Base-by-base conservation (phyloP, 2,797 vertebrate genomes). In the Hydrophis major region DNA sequence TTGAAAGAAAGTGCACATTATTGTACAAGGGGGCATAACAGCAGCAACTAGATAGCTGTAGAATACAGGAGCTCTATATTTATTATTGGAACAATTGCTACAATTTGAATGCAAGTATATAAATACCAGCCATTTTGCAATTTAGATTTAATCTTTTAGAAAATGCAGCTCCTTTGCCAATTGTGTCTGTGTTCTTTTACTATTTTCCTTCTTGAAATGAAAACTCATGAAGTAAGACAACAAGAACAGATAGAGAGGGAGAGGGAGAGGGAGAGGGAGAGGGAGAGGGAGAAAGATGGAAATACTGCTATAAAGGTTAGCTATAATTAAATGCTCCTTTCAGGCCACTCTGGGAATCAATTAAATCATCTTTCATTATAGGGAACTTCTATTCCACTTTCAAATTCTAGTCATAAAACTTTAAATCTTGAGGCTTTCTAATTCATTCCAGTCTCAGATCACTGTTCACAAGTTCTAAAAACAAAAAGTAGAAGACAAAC, bases 1-100 rank as follows among this genome's bases (percentile, higher is more conserved):
- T 96, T 96, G 90, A 96, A 96, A 97, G 96, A 97, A 97, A 98
- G 96, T 93, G 28, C 1, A 7, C 94, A 95, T 97, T 97, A 97
- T 97, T 97, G 97, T 97, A 96, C 97, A 66, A 74, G 63, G 97
- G 96, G 97, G 96, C 96, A 97, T 97, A 97, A 96, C 97, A 97
- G 96, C 94, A 61, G 95, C 96, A 97, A 95, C 96, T 95, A 97
- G 96, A 98, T 97, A 94, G 94, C 95, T 95, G 93, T 94, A 96
- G 96, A 97, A 97, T 95, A 97, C 97, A 25, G 74, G 74, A 83
- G 74, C 42, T 83, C 37, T 96, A 96, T 97, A 97, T 97, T 98
- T 97, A 97, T 98, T 97, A 97, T 95, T 96, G 97, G 97, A 98
- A 98, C 96, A 97, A 98, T 97, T 90, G 94, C 87, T n/a, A 7